Evolutionary conservation across 1,140 invertebrate species (phyloP), one percentile per base, ranked within the genome.

Genomic region (Aricia agestis): DNA sequence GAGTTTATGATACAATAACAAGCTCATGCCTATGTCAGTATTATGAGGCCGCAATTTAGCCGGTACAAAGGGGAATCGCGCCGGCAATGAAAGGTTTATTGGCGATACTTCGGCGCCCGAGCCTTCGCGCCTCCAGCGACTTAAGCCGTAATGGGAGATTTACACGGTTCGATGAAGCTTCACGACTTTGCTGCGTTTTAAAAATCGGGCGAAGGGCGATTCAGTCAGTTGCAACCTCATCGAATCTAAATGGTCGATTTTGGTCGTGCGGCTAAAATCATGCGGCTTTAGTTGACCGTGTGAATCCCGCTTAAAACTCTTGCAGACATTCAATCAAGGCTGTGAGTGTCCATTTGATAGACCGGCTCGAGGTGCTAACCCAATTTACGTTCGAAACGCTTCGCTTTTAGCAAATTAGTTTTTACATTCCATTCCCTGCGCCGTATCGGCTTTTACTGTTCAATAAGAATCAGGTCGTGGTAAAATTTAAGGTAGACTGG

Each of bases 221-320:
- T 36, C 9, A 7, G 36, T 36, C 6, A 3, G 25, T 25, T 9
- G 5, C 36, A 36, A 36, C 36, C 6, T 5, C 9, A 9, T 36
- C 0, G 36, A 36, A 36, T 52, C 1, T 52, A 13, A 9, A 52
- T 52, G 11, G 45, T 9, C 36, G 36, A 36, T 36, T 36, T 36
- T 36, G 2, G 36, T 6, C 36, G 36, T 25, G 25, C 25, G 25
- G 1, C 25, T 25, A 25, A 25, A 25, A 25, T 25, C 25, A 25
- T 25, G 25, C 25, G 25, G 25, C 36, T 36, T 36, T 6, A 52
- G 45, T 15, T 52, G 45, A 11, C 11, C 45, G 11, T 52, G 81
- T 82, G 78, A 77, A 80, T 87, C 87, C 84, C 85, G 78, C 79
- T 75, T 85, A 82, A 88, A 85, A 82, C 82, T 78, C 82, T 82